Evolutionary conservation across 2,888 invertebrate species (phyloP).

Genomic region (Pelosia muscerda): DNA sequence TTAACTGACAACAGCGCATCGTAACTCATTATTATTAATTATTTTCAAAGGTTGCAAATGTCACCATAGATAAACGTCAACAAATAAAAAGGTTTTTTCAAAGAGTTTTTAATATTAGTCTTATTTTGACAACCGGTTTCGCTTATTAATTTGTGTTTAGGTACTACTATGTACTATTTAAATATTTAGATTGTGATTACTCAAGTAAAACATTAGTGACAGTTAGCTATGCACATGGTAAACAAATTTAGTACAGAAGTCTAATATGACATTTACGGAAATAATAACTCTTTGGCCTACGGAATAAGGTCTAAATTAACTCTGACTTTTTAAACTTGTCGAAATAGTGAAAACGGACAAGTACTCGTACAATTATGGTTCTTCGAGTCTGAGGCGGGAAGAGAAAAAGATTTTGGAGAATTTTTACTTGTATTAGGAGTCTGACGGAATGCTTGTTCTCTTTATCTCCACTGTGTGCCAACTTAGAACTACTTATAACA

Average conservation of each 20-base stretch:
- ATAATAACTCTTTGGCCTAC: no score
- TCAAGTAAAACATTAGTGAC: background rate
- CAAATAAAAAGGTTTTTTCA: conserved; percentile 20
- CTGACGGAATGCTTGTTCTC: background rate
- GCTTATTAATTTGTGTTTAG: conserved; percentile 4
- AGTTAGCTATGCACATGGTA: background rate
- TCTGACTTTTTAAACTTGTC: no score
- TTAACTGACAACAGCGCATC: conserved; percentile 23
- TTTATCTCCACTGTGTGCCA: background rate
- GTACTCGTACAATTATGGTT: no score
- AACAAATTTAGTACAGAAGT: background rate
- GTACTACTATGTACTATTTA: conserved; percentile 5
- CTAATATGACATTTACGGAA: no score
- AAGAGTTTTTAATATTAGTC: conserved; percentile 9
- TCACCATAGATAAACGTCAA: conserved; percentile 27
- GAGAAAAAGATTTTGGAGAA: background rate
- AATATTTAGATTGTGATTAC: background rate
- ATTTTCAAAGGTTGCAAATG: conserved; percentile 28
- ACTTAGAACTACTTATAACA: background rate
- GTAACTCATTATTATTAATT: conserved; percentile 25
- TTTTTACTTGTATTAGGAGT: background rate
- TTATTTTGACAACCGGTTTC: conserved; percentile 5
- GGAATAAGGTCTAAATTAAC: no score
- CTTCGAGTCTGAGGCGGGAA: background rate
- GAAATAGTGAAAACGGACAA: no score